These are phyloP conservation scores for Melangyna quadrimaculata DNA, from an alignment of 2,888 invertebrate species.

Conservation along the genomic window DNA sequence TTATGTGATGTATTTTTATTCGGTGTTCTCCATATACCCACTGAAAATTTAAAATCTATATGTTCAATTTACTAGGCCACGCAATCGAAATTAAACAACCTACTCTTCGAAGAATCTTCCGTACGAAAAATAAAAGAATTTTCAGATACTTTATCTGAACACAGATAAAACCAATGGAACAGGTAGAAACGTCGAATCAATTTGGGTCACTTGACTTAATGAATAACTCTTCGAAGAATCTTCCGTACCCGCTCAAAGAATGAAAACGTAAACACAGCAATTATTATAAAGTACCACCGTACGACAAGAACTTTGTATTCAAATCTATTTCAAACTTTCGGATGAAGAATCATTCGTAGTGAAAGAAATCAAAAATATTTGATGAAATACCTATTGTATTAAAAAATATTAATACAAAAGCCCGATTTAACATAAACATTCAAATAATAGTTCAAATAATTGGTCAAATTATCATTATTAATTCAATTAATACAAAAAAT, in stretches of 20 bases:
- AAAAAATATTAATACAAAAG: no score
- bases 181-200: conserved; percentile 62
- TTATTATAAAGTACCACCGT: not conserved
- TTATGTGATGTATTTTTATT: no score
- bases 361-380: no score
- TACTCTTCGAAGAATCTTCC: not conserved
- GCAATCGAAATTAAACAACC: not conserved
- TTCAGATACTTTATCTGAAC: conserved; percentile 30
- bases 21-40: no score
- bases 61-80: not conserved
- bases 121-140: not conserved
- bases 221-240: no score
- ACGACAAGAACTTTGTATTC: not conserved
- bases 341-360: not conserved
- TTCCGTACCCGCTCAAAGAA: not conserved
- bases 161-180: conserved; percentile 19
- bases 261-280: not conserved
- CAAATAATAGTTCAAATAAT: no score
- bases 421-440: no score
- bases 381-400: no score
- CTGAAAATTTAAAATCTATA: no score
- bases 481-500: no score
- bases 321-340: not conserved
- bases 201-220: conserved; percentile 72
- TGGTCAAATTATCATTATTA: no score